Base-by-base conservation (phyloP, 2,113 vertebrate species). In the Porphyrio hochstetteri region DNA sequence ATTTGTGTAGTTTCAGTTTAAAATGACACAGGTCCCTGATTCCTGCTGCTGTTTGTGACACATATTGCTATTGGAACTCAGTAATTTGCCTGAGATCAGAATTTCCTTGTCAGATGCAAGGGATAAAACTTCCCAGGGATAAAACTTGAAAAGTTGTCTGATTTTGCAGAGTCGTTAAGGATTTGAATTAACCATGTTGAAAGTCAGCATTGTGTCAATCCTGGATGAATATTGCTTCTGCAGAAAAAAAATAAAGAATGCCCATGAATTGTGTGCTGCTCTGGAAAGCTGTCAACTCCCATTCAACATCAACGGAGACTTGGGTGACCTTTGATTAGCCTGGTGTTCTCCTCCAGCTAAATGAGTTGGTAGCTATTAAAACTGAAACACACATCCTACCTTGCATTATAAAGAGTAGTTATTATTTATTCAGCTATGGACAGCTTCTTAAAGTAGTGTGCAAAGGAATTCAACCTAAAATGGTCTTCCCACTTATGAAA, bases 321-420 rank as follows among this genome's bases (percentile, higher is more conserved):
- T 0, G 0, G 27, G 67, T 13, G 92, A 97, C 95, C 94, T 96
- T 95, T 97, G 95, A 97, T 97, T 96, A 97, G 40, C 86, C 83
- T 89, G 67, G 53, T 69, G 92, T 78, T 96, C 82, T 76, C 93
- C 84, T 95, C 69, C 90, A 96, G 96, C 89, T 91, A 95, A 97
- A 97, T 88, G 86, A 92, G 60, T 96, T 96, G 95, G 92, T 91
- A 92, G 59, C 59, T 96, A 96, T 96, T 94, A 95, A 86, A 93
- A 88, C 78, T 91, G 90, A 91, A 95, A 83, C 50, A 70, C 80
- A 82, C 85, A 91, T 31, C 19, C 36, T 91, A 90, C 55, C 70
- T 86, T 60, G 52, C 88, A 88, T 92, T 93, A 57, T 61, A 71
- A 96, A 93, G 67, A 82, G 55, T 78, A 76, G 77, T 92, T 95